Conservation (phyloP, 2,113 vertebrate genomes). For the Lichenostomus cassidix region DNA sequence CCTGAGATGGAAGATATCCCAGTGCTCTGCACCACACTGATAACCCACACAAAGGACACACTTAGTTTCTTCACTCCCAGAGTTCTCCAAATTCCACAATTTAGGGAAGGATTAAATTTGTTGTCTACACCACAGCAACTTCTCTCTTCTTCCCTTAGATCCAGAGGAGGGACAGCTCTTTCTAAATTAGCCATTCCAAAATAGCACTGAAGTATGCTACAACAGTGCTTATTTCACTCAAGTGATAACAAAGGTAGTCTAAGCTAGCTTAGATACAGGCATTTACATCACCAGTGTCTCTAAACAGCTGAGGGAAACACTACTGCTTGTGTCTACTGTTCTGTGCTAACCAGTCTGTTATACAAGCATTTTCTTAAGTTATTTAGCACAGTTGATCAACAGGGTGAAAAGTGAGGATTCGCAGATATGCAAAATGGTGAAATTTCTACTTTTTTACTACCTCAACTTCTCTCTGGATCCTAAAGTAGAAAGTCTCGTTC, state of each 20-base stretch:
- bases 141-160: background rate
- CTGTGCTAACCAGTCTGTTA: background rate
- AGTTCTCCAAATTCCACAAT: background rate
- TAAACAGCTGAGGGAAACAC: background rate
- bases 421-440: background rate
- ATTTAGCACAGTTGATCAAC: background rate
- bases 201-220: background rate
- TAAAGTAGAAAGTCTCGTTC: slow-evolving; percentile 85
- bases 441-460: slow-evolving; percentile 53
- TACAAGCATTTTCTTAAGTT: background rate
- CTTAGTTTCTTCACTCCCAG: background rate
- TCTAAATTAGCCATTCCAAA: background rate
- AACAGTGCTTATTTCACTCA: background rate
- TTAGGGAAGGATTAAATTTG: background rate
- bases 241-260: background rate
- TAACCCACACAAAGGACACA: background rate
- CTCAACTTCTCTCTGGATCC: slow-evolving; percentile 81
- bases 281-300: background rate
- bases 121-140: background rate
- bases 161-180: background rate
- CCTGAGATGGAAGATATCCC: background rate
- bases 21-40: background rate
- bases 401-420: background rate
- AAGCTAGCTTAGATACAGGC: background rate
- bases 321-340: background rate